These are phyloP conservation scores for Hypena proboscidalis DNA, from an alignment of 2,888 invertebrate species.

Conservation along the genomic window DNA sequence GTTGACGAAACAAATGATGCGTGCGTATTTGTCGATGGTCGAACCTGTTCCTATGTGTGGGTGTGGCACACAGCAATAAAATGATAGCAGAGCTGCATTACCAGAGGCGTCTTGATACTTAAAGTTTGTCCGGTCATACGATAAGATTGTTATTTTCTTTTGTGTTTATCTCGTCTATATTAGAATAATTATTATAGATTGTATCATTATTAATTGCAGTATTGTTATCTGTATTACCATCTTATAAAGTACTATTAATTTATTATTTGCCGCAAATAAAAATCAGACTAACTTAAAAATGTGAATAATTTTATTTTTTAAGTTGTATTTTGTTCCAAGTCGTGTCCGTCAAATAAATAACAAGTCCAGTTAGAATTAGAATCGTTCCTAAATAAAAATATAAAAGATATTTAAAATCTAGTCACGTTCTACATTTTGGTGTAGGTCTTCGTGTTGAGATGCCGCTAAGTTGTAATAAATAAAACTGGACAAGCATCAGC, in stretches of 20 bases:
- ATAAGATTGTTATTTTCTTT: constrained; percentile 20
- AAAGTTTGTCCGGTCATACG: constrained; percentile 20
- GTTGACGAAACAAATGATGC: constrained; percentile 61
- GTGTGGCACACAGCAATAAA: constrained; percentile 41
- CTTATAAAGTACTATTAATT: no score
- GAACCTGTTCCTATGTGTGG: constrained; percentile 54
- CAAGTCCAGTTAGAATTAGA: constrained; percentile 23
- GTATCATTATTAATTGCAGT: no score
- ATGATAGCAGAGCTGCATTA: constrained; percentile 20
- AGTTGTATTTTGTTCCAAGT: constrained; percentile 4
- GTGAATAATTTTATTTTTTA: no score
- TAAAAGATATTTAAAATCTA: constrained; percentile 23
- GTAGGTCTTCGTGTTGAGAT: constrained; percentile 33
- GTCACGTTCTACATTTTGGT: constrained; percentile 42
- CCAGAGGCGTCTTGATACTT: constrained; percentile 23
- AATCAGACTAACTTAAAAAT: no score
- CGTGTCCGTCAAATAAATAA: constrained; percentile 30
- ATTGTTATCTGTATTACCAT: no score
- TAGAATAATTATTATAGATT: no score
- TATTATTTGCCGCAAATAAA: no score
- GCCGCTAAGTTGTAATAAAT: constrained; percentile 37
- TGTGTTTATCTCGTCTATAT: neutral
- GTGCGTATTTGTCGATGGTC: constrained; percentile 43
- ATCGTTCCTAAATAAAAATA: constrained; percentile 14
- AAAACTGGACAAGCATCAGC: constrained; percentile 26